Conservation (phyloP, 2,113 vertebrate genomes). For the Heterotilapia buettikoferi region DNA sequence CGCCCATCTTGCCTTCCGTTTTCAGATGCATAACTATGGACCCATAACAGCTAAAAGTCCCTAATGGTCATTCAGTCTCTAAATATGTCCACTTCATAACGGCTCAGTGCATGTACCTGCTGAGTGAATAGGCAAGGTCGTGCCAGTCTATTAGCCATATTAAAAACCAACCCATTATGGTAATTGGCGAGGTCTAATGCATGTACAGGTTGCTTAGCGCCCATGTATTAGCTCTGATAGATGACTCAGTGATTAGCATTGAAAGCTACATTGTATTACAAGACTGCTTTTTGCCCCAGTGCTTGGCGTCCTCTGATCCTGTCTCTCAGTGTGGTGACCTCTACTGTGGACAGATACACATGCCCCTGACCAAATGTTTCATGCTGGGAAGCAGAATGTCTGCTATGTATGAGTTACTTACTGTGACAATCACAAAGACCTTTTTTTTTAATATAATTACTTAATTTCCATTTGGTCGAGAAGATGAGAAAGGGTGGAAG, state of each 20-base stretch:
- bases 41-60: slow-evolving; percentile 52
- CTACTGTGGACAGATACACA: slow-evolving; percentile 34
- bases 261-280: slow-evolving; percentile 59
- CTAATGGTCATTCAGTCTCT: slow-evolving; percentile 66
- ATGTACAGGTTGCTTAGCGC: slow-evolving; percentile 73
- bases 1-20: not conserved
- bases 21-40: slow-evolving; percentile 49
- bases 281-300: slow-evolving; percentile 17
- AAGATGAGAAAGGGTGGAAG: not conserved
- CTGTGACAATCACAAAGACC: not conserved
- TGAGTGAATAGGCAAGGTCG: slow-evolving; percentile 76
- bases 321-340: slow-evolving; percentile 44
- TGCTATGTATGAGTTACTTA: slow-evolving; percentile 1
- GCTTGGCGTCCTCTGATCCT: slow-evolving; percentile 25
- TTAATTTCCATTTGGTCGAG: not conserved
- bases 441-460: not conserved
- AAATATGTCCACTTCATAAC: slow-evolving; percentile 69
- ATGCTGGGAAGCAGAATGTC: slow-evolving; percentile 8
- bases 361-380: slow-evolving; percentile 43
- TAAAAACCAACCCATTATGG: slow-evolving; percentile 77
- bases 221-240: slow-evolving; percentile 75
- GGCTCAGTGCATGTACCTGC: slow-evolving; percentile 62
- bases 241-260: slow-evolving; percentile 69
- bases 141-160: slow-evolving; percentile 78
- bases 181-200: slow-evolving; percentile 76